Evolutionary conservation across 2,113 vertebrate genomes (phyloP).

Genomic region (Mormyrus iriodes): DNA sequence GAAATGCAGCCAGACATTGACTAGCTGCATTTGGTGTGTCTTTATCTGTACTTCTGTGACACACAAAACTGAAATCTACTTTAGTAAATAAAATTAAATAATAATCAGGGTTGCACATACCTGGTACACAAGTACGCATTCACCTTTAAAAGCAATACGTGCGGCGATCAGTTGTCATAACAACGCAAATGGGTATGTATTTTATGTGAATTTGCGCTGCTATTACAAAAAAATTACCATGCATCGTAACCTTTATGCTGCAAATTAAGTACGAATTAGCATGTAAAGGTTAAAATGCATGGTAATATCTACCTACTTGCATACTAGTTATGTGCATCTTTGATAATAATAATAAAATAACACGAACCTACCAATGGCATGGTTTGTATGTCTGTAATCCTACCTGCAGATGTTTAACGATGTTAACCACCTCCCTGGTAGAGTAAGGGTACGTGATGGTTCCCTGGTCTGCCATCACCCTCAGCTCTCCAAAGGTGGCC

Average conservation of each 20-base stretch:
- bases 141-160: too few species aligned
- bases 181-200: background rate
- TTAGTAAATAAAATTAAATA: background rate
- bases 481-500: conserved; percentile 86
- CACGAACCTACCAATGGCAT: background rate
- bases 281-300: too few species aligned
- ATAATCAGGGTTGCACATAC: background rate
- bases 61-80: background rate
- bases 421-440: conserved; percentile 93
- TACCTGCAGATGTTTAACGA: conserved; percentile 96
- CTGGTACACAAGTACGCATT: too few species aligned
- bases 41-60: too few species aligned
- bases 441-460: conserved; percentile 96
- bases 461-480: conserved; percentile 88
- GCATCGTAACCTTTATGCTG: too few species aligned
- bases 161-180: too few species aligned
- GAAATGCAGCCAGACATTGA: background rate
- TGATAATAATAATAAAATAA: background rate
- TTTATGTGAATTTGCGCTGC: too few species aligned
- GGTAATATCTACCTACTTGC: too few species aligned
- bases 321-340: background rate
- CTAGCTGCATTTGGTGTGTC: too few species aligned
- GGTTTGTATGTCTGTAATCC: background rate
- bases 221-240: too few species aligned
- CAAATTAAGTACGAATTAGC: too few species aligned